Conservation (phyloP, 2,113 vertebrate genomes). For the Dissostichus mawsoni region DNA sequence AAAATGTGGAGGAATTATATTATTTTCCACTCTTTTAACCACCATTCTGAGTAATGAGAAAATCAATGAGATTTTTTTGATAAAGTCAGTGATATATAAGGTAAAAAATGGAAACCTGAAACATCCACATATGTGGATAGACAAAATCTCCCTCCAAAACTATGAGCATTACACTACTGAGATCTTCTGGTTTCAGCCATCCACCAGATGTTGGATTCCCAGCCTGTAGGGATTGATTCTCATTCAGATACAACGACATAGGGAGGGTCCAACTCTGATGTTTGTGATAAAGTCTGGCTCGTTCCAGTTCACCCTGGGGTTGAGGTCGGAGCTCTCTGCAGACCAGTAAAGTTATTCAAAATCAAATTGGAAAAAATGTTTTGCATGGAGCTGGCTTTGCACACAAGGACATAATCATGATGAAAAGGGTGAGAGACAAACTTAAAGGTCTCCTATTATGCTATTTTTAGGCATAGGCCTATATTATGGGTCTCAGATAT, state of each 20-base stretch:
- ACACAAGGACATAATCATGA: not conserved
- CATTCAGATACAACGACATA: not conserved
- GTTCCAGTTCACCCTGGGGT: constrained; percentile 3
- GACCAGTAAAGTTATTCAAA: no score
- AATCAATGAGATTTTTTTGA: no score
- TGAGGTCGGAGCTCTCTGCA: not conserved
- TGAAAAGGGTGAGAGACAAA: no score
- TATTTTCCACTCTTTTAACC: not conserved
- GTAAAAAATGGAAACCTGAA: no score
- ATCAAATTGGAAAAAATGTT: no score
- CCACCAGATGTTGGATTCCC: constrained; percentile 18
- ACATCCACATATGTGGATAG: not conserved
- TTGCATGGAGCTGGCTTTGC: not conserved
- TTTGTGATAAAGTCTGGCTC: not conserved
- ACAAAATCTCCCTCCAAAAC: not conserved
- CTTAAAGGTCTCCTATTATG: no score
- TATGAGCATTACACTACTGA: not conserved
- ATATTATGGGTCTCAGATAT: no score
- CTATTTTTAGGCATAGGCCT: no score
- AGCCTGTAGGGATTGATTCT: constrained; percentile 11
- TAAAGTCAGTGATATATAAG: no score
- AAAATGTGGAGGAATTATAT: not conserved
- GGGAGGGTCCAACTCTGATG: not conserved
- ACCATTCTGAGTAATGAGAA: not conserved
- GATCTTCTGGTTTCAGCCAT: not conserved